These are phyloP conservation scores for Panthera uncia DNA, from an alignment of 2,113 vertebrate genomes.

Conservation along the genomic window DNA sequence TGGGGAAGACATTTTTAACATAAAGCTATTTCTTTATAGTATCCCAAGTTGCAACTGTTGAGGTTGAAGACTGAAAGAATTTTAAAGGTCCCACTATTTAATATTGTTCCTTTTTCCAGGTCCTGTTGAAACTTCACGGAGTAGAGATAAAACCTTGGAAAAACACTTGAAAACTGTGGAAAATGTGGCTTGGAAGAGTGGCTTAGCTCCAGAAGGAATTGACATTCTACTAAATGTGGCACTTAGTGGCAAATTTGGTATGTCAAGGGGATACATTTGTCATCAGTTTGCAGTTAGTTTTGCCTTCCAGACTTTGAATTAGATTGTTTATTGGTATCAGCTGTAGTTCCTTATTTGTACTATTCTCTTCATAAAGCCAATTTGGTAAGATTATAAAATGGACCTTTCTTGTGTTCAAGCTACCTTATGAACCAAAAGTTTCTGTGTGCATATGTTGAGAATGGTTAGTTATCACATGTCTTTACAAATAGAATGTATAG, in stretches of 20 bases:
- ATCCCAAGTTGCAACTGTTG: slow-evolving; percentile 3
- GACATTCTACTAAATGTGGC: slow-evolving; percentile 88
- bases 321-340: slow-evolving; percentile 31
- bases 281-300: not conserved
- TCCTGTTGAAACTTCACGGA: slow-evolving; percentile 77
- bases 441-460: slow-evolving; percentile 41
- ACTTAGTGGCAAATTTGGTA: slow-evolving; percentile 93
- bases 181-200: slow-evolving; percentile 86
- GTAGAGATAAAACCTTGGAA: slow-evolving; percentile 83
- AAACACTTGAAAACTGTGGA: slow-evolving; percentile 89
- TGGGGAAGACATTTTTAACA: not conserved
- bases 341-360: slow-evolving; percentile 10
- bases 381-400: slow-evolving; percentile 24
- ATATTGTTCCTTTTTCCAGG: slow-evolving; percentile 80
- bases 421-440: not conserved
- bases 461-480: slow-evolving; percentile 19
- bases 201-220: slow-evolving; percentile 89
- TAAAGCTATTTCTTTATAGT: slow-evolving; percentile 30
- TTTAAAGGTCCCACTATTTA: not conserved
- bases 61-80: slow-evolving; percentile 1
- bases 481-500: slow-evolving; percentile 24
- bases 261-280: slow-evolving; percentile 56
- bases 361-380: not conserved
- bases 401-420: slow-evolving; percentile 1
- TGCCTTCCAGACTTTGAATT: not conserved